These are phyloP conservation scores for Schizaphis graminum DNA, from an alignment of 2,888 invertebrate genomes.

Conservation along the genomic window DNA sequence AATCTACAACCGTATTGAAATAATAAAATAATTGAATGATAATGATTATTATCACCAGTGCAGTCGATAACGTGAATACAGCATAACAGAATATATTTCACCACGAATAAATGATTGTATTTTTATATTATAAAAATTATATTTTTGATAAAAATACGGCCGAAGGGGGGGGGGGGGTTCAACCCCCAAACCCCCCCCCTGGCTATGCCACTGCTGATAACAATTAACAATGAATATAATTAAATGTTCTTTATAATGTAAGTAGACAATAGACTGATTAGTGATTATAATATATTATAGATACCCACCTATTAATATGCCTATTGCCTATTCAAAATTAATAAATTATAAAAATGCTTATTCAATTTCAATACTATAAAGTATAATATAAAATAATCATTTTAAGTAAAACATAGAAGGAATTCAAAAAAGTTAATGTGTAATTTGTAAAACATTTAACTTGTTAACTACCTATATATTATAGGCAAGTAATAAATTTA, in stretches of 20 bases:
- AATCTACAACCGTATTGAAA: too few relatives aligned
- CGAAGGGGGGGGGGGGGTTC: too few relatives aligned
- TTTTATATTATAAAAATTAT: too few relatives aligned
- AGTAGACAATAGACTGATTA: neutral
- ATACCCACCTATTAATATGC: too few relatives aligned
- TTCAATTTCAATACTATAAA: neutral
- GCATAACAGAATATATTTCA: too few relatives aligned
- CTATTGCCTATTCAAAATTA: neutral
- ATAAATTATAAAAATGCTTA: neutral
- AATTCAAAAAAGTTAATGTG: neutral
- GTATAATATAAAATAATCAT: neutral
- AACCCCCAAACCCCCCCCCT: too few relatives aligned
- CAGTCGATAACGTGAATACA: too few relatives aligned
- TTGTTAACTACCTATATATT: neutral
- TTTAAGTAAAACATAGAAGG: neutral
- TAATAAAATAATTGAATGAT: too few relatives aligned
- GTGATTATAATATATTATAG: neutral
- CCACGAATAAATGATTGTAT: too few relatives aligned
- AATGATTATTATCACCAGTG: too few relatives aligned
- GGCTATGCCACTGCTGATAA: too few relatives aligned
- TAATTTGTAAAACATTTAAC: neutral
- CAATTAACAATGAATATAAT: neutral
- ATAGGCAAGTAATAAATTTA: neutral
- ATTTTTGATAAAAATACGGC: too few relatives aligned
- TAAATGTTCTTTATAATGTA: neutral